Percentiles rank a stretch among this genome's conserved stretches.
phyloP scores from a whole-genome alignment of 1,140 invertebrate species.

The Aleiodes sp. region DNA sequence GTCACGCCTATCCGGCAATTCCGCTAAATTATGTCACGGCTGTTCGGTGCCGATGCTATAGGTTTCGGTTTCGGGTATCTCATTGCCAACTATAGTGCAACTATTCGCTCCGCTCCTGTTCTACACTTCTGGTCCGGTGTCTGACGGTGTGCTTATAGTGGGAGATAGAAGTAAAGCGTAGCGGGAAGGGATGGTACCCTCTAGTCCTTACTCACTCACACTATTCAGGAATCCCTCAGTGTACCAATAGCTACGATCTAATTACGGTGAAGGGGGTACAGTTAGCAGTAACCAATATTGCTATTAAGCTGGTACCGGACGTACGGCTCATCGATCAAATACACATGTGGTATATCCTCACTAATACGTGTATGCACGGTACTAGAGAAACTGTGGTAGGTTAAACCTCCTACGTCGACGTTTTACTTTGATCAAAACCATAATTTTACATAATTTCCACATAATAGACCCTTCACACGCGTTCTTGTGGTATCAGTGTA shows the following conservation, averaged over 20 bases:
- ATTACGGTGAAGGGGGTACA: constrained; percentile 31
- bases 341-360: constrained; percentile 5
- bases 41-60: constrained; percentile 6
- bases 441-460: constrained; percentile 1
- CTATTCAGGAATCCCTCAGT: constrained; percentile 34
- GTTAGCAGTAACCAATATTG: constrained; percentile 37
- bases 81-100: neutral
- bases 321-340: constrained; percentile 27
- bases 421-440: constrained; percentile 13
- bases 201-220: neutral
- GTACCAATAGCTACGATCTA: constrained; percentile 30
- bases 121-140: neutral
- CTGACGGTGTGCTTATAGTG: neutral
- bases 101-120: neutral
- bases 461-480: constrained; percentile 6
- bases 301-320: constrained; percentile 31
- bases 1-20: constrained; percentile 45
- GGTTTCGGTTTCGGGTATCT: neutral
- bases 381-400: neutral
- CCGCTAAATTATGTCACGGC: constrained; percentile 51
- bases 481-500: neutral
- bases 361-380: neutral
- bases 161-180: neutral
- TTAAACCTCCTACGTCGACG: neutral
- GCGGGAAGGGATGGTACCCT: neutral